Conservation (phyloP, 2,888 invertebrate species). For the Ichneumon xanthorius region DNA sequence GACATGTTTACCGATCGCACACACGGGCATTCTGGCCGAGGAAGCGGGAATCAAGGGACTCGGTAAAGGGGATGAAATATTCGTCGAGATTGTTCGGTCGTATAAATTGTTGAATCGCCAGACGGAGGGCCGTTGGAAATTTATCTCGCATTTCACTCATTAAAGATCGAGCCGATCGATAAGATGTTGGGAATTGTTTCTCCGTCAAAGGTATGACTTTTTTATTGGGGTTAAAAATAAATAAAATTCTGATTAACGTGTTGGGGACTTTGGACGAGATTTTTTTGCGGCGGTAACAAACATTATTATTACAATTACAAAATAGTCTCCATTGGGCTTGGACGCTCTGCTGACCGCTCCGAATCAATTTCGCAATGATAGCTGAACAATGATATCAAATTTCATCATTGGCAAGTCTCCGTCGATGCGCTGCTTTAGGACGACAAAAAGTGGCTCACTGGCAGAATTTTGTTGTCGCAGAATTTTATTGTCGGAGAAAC, state of each 20-base stretch:
- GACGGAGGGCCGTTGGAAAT: not conserved
- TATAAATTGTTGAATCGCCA: not conserved
- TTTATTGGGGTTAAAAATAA: not conserved
- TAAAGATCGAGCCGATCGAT: not conserved
- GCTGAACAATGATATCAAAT: not conserved
- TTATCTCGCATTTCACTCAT: not conserved
- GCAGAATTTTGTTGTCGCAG: too few species aligned
- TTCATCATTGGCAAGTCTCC: too few species aligned
- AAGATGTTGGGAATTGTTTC: not conserved
- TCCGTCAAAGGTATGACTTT: not conserved
- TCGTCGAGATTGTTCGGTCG: not conserved
- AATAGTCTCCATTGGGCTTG: not conserved
- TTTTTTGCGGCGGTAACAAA: not conserved
- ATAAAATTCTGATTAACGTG: not conserved
- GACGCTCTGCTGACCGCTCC: not conserved
- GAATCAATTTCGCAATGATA: slow-evolving; percentile 26
- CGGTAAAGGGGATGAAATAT: not conserved
- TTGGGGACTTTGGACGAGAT: not conserved
- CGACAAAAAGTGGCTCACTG: too few species aligned
- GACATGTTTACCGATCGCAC: slow-evolving; percentile 44
- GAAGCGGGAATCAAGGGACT: not conserved
- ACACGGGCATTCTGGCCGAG: not conserved
- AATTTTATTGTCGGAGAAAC: too few species aligned
- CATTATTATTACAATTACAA: slow-evolving; percentile 8
- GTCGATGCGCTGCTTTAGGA: too few species aligned